A percentile compares a stretch with the other conserved stretches of the same genome.
Evolutionary conservation across 2,113 vertebrate genomes (phyloP).

Genomic region (Microcebus lehilahytsara): DNA sequence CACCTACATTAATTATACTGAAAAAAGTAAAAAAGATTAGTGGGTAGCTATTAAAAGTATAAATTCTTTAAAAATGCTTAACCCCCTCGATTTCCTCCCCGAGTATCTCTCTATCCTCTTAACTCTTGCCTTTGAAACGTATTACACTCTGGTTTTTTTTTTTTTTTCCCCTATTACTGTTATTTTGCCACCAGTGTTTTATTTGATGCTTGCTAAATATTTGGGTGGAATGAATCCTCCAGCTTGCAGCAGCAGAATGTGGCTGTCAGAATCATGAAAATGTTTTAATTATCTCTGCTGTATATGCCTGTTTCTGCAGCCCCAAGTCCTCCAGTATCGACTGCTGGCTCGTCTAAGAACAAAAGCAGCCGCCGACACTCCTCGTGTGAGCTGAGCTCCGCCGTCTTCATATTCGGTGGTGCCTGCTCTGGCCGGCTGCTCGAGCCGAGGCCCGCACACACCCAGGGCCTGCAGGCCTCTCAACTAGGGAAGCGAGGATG

Average conservation of each 20-base stretch:
- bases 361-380: not conserved
- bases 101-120: not conserved
- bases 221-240: not conserved
- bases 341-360: slow-evolving; percentile 42
- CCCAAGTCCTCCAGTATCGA: not conserved
- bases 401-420: not conserved
- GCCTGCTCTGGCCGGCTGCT: not conserved
- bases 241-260: not conserved
- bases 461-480: slow-evolving; percentile 69
- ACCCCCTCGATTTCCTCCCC: rapidly evolving
- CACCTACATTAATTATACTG: not conserved
- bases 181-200: slow-evolving; percentile 23
- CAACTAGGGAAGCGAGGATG: slow-evolving; percentile 78
- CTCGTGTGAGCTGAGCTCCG: not conserved
- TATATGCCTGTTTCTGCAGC: not conserved
- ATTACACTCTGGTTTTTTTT: not conserved
- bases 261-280: slow-evolving; percentile 14
- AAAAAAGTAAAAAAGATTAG: not conserved
- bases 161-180: not conserved
- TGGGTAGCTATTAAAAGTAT: not conserved
- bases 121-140: not conserved
- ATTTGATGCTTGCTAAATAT: slow-evolving; percentile 44
- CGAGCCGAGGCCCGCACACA: slow-evolving; percentile 37
- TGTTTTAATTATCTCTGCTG: slow-evolving; percentile 43
- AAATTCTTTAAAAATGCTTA: not conserved